Base-by-base conservation (phyloP, 1,140 invertebrate species). In the Euura lappo region DNA sequence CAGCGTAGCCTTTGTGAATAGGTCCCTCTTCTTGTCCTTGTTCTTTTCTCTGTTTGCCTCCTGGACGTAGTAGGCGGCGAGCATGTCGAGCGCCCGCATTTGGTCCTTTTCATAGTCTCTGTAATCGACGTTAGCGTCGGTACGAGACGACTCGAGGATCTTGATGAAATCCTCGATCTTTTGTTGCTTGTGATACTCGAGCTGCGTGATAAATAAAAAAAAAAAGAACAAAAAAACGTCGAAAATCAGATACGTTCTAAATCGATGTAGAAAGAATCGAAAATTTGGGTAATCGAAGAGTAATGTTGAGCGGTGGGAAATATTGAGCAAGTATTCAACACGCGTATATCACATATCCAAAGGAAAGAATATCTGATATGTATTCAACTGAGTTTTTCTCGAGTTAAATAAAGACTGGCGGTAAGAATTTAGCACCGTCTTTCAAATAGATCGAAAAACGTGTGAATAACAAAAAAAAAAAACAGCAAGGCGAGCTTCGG, bases 41-140 rank as follows among this genome's bases (percentile, higher is more conserved):
- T 96, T 95, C 80, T 99, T 98, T 82, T 99, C 98, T 70, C 93
- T 93, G 82, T 98, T 98, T 1, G 97, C 97, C 88, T 97, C 93
- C 84, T 98, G 97, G 0, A 99, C 98, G 92, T 99, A 99, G 87
- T 98, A 98, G 3, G 98, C 98, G 72, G 98, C 98, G 82, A 99
- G 87, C 90, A 97, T 98, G 84, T 99, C 98, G 65, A 99, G 89
- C 0, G 95, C 95, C 78, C 94, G 93, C 97, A 99, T 99, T 86
- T 98, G 97, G 88, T 99, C 98, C 80, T 96, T 95, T 85, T 99
- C 98, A 91, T 93, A 96, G 79, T 98, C 97, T 60, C 92, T 88
- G 81, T 99, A 99, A 72, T 96, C 93, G 78, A 93, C 90, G 84
- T 95, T 97, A 2, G 96, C 97, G 89, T 98, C 94, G 69, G 90